These are phyloP conservation scores for Pangasius djambal DNA, from an alignment of 2,797 vertebrate genomes.

Conservation along the genomic window DNA sequence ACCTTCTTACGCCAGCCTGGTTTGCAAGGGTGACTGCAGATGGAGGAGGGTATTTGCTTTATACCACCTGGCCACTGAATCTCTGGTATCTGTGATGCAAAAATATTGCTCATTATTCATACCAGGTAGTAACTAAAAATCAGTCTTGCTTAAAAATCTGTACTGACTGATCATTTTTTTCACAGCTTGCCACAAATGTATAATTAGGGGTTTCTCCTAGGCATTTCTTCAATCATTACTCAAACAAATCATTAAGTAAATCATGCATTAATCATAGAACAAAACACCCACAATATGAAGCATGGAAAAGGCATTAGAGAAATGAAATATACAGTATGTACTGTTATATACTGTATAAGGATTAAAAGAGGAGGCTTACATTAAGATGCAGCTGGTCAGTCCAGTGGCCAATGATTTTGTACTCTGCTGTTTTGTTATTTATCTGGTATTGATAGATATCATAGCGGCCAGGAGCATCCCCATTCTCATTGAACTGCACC, in stretches of 20 bases:
- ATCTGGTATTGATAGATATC: constrained; percentile 99
- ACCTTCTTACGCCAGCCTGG: constrained; percentile 93
- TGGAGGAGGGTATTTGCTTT: constrained; percentile 87
- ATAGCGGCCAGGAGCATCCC: constrained; percentile 93
- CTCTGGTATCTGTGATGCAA: constrained; percentile 76
- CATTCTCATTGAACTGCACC: constrained; percentile 96
- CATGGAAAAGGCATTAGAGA: neutral
- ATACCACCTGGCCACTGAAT: constrained; percentile 91
- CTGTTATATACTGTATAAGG: neutral
- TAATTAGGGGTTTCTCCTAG: neutral
- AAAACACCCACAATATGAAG: neutral
- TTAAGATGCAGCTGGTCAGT: constrained; percentile 89
- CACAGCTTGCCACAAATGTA: constrained; percentile 16
- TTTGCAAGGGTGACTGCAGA: constrained; percentile 95
- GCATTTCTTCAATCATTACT: constrained; percentile 13
- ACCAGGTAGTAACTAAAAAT: neutral
- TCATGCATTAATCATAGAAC: neutral
- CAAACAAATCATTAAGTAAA: constrained; percentile 14
- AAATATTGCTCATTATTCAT: constrained; percentile 28
- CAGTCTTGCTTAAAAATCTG: constrained; percentile 6
- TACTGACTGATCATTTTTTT: constrained; percentile 20
- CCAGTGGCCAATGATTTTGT: constrained; percentile 96
- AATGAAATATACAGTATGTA: constrained; percentile 15
- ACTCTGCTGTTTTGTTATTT: constrained; percentile 86
- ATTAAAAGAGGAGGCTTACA: constrained; percentile 70